Base-by-base conservation (phyloP, 2,888 invertebrate species). In the Sipha maydis region DNA sequence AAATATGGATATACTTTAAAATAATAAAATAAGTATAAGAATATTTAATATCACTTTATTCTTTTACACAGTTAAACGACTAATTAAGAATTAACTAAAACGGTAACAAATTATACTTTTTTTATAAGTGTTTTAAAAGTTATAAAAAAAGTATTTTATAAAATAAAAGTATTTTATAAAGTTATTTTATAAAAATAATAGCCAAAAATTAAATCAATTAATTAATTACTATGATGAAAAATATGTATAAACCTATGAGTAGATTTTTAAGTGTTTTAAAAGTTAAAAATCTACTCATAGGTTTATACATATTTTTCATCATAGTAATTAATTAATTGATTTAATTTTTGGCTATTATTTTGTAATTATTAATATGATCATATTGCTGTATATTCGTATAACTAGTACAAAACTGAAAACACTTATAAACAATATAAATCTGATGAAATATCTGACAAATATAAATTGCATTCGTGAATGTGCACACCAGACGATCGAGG, bases 1-100 rank as follows among this genome's bases (percentile, higher is more conserved):
- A 77, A 67, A 67, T 85, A 67, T 25, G 17, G n/a, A 77, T 67
- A 38, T n/a, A 69, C 77, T 85, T 85, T n/a, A 48, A 38, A 77
- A 69, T 77, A 85, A 31, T 34, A 48, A 8, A 67, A 77, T 85
- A 31, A 48, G 5, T 69, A 48, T 77, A 67, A 69, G 76, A 85
- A 85, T 48, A 48, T 77, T 77, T 34, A 48, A 25, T 77, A 69
- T 76, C 61, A 69, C 34, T 69, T 61, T 21, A 69, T 14, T 9
- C 21, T 4, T 77, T 28, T 67, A 17, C 8, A 9, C 3, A 28
- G 67, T 82, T n/a, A 17, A 77, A 77, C 19, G 28, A 28, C 21
- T 41, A 83, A 83, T 83, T 71, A 54, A 71, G 31, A 83, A 48
- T 48, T 54, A 48, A 71, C 48, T 21, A 83, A 83, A 21, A 71